Conservation (phyloP, 2,888 invertebrate species). For the Chrysina gloriosa region DNA sequence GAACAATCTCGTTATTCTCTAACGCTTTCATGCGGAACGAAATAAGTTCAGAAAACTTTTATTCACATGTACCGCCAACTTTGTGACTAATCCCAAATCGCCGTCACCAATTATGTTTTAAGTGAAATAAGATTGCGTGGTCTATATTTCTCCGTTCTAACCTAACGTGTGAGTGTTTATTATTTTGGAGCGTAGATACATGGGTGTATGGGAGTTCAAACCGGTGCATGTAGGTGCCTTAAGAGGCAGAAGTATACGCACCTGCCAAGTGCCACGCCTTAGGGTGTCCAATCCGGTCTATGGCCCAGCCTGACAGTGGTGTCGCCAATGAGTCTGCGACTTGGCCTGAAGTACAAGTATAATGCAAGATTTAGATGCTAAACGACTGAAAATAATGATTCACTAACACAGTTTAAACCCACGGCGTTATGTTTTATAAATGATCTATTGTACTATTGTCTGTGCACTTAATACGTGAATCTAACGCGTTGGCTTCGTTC, state of each 20-base stretch:
- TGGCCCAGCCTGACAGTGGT: constrained; percentile 84
- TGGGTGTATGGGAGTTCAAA: constrained; percentile 19
- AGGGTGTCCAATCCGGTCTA: constrained; percentile 82
- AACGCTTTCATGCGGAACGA: too few relatives aligned
- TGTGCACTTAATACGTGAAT: constrained; percentile 1
- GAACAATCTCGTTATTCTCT: too few relatives aligned
- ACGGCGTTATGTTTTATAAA: constrained; percentile 6
- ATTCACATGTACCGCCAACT: background rate
- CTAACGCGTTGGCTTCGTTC: too few relatives aligned
- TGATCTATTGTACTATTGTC: constrained; percentile 6
- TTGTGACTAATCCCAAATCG: background rate
- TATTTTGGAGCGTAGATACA: constrained; percentile 22
- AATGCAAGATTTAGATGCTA: constrained; percentile 27
- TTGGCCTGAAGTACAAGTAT: constrained; percentile 72
- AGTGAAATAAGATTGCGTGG: constrained; percentile 10
- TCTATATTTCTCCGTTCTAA: constrained; percentile 6
- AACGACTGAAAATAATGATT: constrained; percentile 31
- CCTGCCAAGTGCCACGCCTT: constrained; percentile 89
- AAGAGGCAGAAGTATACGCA: constrained; percentile 57
- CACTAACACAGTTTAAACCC: constrained; percentile 24
- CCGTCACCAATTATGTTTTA: background rate
- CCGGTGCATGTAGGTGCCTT: constrained; percentile 16
- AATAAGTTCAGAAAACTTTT: too few relatives aligned
- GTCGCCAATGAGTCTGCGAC: constrained; percentile 88
- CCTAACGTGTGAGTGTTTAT: constrained; percentile 7